These are phyloP conservation scores for Butorides virescens DNA, from an alignment of 2,113 vertebrate genomes.

Conservation along the genomic window DNA sequence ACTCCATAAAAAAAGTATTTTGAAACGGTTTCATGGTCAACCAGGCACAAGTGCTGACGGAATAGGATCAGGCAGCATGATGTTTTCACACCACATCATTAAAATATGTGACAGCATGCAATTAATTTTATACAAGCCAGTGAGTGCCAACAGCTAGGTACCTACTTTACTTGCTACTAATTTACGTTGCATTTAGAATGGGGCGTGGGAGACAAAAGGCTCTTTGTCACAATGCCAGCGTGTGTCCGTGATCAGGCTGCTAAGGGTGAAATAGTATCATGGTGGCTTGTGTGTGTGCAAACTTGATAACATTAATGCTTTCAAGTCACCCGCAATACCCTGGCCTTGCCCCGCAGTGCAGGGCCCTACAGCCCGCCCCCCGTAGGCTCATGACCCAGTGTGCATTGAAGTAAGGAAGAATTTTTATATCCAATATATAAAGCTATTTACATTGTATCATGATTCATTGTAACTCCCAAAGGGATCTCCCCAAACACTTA, in stretches of 20 bases:
- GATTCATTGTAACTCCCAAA: neutral
- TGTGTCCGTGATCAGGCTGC: neutral
- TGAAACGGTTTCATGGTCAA: neutral
- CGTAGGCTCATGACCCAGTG: neutral
- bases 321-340: neutral
- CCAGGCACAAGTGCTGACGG: neutral
- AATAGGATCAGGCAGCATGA: neutral
- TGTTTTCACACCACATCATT: neutral
- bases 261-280: neutral
- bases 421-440: neutral
- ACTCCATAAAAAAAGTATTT: neutral
- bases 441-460: neutral
- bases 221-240: neutral
- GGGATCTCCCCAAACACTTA: neutral
- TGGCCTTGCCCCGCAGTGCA: neutral
- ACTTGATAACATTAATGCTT: neutral
- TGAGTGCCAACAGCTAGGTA: neutral
- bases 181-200: neutral
- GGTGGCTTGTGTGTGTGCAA: neutral
- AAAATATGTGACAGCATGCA: neutral
- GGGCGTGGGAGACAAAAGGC: neutral
- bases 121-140: neutral
- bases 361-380: accelerated
- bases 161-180: neutral
- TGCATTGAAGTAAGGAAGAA: neutral